Percentiles rank a stretch among this genome's conserved stretches.
These are phyloP conservation scores for Anser brachyrhynchus DNA, from an alignment of 2,113 vertebrate species.

Conservation along the genomic window DNA sequence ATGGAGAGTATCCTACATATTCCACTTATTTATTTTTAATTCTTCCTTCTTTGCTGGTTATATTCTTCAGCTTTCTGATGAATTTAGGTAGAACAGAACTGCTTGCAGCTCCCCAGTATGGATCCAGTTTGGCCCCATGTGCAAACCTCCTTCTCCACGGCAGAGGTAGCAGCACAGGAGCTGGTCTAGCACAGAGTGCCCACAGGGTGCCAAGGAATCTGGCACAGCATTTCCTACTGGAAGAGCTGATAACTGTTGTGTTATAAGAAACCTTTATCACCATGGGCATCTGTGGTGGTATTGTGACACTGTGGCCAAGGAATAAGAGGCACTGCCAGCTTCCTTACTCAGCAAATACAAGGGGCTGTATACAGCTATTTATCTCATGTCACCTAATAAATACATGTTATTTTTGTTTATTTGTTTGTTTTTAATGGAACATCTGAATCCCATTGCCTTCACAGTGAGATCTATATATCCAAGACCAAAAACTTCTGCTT, in stretches of 20 bases:
- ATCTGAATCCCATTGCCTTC: background rate
- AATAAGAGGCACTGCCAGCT: background rate
- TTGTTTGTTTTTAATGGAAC: background rate
- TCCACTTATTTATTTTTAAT: background rate
- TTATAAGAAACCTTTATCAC: background rate
- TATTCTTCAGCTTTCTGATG: background rate
- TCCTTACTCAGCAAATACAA: background rate
- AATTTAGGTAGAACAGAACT: background rate
- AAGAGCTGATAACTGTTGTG: background rate
- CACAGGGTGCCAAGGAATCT: background rate
- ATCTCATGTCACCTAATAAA: background rate
- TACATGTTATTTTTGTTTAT: background rate
- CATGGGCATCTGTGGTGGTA: background rate
- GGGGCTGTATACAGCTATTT: background rate
- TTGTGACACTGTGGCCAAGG: background rate
- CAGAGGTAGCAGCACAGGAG: background rate
- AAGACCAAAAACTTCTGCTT: background rate
- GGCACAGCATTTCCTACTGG: background rate
- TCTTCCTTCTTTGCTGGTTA: background rate
- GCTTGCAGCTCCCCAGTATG: background rate
- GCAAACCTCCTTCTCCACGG: background rate
- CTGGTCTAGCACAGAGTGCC: background rate
- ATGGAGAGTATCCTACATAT: accelerated
- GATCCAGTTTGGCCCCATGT: background rate
- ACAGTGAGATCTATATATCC: background rate